Conservation (phyloP, 2,888 invertebrate species). For the Volucella inflata region DNA sequence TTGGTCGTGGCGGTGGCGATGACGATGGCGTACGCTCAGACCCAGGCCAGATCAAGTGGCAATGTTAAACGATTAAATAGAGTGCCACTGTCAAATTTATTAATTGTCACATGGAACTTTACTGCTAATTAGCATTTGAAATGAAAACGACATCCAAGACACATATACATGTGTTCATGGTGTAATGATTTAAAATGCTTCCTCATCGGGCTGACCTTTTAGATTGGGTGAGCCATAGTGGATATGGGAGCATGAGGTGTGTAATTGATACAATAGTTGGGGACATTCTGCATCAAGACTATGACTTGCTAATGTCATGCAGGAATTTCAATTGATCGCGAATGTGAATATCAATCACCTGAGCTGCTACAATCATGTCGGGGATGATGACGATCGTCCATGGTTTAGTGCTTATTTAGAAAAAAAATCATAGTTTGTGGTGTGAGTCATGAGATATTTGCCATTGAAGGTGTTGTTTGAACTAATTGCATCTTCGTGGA, state of each 20-base stretch:
- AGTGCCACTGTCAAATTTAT: constrained; percentile 75
- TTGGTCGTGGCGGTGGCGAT: background rate
- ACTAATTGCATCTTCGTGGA: constrained; percentile 44
- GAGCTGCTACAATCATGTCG: constrained; percentile 33
- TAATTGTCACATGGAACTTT: constrained; percentile 66
- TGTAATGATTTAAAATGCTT: constrained; percentile 26
- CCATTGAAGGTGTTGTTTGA: constrained; percentile 51
- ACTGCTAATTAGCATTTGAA: constrained; percentile 69
- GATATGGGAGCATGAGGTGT: background rate
- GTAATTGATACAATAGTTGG: constrained; percentile 50
- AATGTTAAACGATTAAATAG: constrained; percentile 66
- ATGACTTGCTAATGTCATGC: constrained; percentile 39
- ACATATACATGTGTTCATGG: constrained; percentile 32
- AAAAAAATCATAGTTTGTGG: constrained; percentile 2
- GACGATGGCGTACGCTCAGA: background rate
- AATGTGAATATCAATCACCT: constrained; percentile 61
- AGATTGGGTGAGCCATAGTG: background rate
- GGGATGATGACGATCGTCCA: constrained; percentile 44
- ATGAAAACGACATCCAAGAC: constrained; percentile 10
- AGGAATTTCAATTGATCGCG: constrained; percentile 68
- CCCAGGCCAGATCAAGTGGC: constrained; percentile 7
- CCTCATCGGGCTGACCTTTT: constrained; percentile 58
- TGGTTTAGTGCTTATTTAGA: background rate
- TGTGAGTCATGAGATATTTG: constrained; percentile 43
- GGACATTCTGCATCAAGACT: constrained; percentile 50